Evolutionary conservation across 1,140 invertebrate species (phyloP).

Genomic region (Drosophila saltans): DNA sequence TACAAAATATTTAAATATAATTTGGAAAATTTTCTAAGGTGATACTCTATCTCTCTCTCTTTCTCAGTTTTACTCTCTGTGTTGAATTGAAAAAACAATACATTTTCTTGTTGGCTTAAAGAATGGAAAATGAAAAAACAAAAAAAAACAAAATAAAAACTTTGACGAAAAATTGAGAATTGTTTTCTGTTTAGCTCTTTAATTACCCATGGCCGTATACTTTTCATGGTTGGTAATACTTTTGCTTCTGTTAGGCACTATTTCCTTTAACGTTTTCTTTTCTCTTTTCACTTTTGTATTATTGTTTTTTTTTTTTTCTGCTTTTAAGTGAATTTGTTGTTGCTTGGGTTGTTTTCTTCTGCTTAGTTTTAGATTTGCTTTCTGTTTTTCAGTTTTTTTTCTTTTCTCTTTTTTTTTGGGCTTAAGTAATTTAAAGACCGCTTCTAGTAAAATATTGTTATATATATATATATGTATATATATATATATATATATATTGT

Average conservation of each 20-base stretch:
- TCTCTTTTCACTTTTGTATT: background rate
- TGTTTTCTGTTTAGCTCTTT: background rate
- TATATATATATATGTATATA: slow-evolving; percentile 2
- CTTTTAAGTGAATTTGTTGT: slow-evolving; percentile 9
- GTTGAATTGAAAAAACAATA: too few relatives aligned
- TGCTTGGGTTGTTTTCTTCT: background rate
- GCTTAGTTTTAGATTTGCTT: slow-evolving; percentile 23
- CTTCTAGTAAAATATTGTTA: slow-evolving; percentile 25
- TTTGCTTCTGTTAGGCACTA: slow-evolving; percentile 74
- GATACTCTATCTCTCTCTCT: too few relatives aligned
- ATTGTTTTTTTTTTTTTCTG: slow-evolving; percentile 9
- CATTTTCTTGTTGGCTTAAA: background rate
- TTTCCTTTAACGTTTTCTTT: slow-evolving; percentile 46
- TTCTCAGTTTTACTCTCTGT: too few relatives aligned
- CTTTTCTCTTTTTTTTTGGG: background rate
- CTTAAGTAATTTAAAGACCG: slow-evolving; percentile 22
- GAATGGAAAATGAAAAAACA: background rate
- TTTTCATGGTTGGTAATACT: slow-evolving; percentile 46
- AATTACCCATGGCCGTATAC: slow-evolving; percentile 25
- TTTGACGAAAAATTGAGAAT: background rate
- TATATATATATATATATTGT: background rate
- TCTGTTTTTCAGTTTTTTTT: background rate
- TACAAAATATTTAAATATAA: too few relatives aligned
- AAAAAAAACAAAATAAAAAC: background rate
- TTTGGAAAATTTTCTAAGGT: too few relatives aligned